Evolutionary conservation across 2,888 invertebrate genomes (phyloP).

Genomic region (Mimas tiliae): DNA sequence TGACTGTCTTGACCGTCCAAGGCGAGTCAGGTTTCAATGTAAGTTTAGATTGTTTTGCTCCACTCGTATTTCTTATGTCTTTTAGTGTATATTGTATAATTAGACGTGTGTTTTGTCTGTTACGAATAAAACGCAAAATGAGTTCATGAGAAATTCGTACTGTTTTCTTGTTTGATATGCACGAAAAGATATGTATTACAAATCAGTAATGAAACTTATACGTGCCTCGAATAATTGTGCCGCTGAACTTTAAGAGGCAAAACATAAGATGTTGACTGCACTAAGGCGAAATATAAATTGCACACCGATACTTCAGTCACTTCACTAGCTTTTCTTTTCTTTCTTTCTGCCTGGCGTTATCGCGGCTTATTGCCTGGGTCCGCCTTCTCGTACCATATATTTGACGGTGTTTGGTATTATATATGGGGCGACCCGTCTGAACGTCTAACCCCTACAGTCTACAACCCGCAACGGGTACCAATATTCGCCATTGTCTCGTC

Average conservation of each 20-base stretch:
- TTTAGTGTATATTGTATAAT: slow-evolving; percentile 40
- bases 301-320: not conserved
- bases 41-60: slow-evolving; percentile 70
- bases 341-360: too few species aligned
- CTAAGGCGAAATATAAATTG: not conserved
- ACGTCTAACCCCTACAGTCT: too few species aligned
- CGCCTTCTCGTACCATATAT: too few species aligned
- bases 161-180: not conserved
- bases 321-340: not conserved
- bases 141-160: slow-evolving; percentile 1
- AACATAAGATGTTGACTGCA: slow-evolving; percentile 3
- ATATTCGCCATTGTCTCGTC: too few species aligned
- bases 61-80: slow-evolving; percentile 63
- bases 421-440: too few species aligned
- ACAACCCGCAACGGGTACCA: too few species aligned
- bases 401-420: too few species aligned
- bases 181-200: slow-evolving; percentile 3
- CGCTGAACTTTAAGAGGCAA: slow-evolving; percentile 2
- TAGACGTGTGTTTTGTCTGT: slow-evolving; percentile 19
- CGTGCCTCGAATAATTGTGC: slow-evolving; percentile 3
- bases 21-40: slow-evolving; percentile 71
- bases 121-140: slow-evolving; percentile 7
- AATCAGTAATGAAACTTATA: slow-evolving; percentile 12
- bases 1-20: slow-evolving; percentile 53
- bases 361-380: too few species aligned